Evolutionary conservation across 2,888 invertebrate species (phyloP).

Genomic region (Drosophila atripex): DNA sequence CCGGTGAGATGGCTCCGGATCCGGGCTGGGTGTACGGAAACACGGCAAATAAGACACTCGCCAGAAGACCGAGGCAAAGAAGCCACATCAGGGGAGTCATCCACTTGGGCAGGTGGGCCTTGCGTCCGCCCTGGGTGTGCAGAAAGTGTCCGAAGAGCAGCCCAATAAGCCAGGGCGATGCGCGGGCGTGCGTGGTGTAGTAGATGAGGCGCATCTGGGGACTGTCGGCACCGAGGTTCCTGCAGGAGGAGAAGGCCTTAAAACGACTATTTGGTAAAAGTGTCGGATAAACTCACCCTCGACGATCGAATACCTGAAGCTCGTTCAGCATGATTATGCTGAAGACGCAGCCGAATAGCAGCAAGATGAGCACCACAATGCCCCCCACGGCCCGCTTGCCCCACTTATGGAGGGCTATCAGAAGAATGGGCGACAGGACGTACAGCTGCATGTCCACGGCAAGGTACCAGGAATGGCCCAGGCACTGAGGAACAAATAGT

Average conservation of each 20-base stretch:
- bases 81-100: conserved; percentile 58
- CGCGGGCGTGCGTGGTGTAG: conserved; percentile 59
- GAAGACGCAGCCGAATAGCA: conserved; percentile 68
- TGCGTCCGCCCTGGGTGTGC: conserved; percentile 31
- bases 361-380: conserved; percentile 57
- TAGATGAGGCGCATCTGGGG: conserved; percentile 47
- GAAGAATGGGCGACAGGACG: conserved; percentile 85
- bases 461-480: conserved; percentile 85
- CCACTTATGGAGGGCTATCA: conserved; percentile 83
- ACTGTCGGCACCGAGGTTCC: conserved; percentile 38
- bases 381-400: conserved; percentile 59
- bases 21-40: conserved; percentile 50
- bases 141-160: conserved; percentile 62
- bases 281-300: conserved; percentile 41
- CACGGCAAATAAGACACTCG: conserved; percentile 58
- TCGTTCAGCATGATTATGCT: conserved; percentile 61
- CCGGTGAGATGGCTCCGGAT: conserved; percentile 7
- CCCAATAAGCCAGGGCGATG: conserved; percentile 71
- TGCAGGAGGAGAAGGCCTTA: background rate
- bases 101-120: conserved; percentile 35
- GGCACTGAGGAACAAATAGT: conserved; percentile 78
- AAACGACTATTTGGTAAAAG: background rate
- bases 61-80: conserved; percentile 44
- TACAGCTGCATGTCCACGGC: conserved; percentile 86
- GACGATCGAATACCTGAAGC: conserved; percentile 24